phyloP scores from a whole-genome alignment of 2,888 invertebrate species.

The Drosophila bunnanda region DNA sequence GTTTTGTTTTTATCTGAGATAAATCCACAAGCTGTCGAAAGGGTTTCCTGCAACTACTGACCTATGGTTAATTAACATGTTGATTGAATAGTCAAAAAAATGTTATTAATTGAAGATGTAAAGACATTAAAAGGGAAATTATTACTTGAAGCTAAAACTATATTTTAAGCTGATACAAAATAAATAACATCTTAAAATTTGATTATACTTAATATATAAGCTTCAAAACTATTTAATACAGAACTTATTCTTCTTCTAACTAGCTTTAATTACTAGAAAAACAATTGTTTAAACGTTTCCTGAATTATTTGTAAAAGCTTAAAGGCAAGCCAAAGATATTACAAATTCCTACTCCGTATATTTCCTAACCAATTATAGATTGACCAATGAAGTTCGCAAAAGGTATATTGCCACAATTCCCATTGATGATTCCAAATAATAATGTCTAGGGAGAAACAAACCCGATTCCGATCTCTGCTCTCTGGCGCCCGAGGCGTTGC shows the following conservation, averaged over 20 bases:
- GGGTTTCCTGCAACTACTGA: constrained; percentile 28
- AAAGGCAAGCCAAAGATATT: background rate
- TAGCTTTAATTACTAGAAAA: background rate
- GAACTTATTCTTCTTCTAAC: no score
- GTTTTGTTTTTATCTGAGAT: background rate
- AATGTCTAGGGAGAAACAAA: constrained; percentile 18
- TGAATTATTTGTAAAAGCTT: background rate
- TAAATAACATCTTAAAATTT: no score
- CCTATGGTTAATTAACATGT: constrained; percentile 27
- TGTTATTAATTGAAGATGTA: background rate
- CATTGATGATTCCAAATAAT: constrained; percentile 19
- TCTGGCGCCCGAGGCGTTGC: constrained; percentile 28
- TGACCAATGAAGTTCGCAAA: constrained; percentile 7
- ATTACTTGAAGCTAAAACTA: background rate
- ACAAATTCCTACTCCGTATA: background rate
- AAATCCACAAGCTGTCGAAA: constrained; percentile 26
- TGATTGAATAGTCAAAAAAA: constrained; percentile 13
- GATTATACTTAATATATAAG: no score
- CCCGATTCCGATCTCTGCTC: constrained; percentile 17
- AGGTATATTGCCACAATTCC: constrained; percentile 10
- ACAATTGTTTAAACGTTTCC: background rate
- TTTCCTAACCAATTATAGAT: constrained; percentile 19
- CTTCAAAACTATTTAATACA: no score
- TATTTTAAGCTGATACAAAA: background rate
- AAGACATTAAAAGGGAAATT: background rate